phyloP scores from a whole-genome alignment of 2,113 vertebrate genomes.

The Forbesichthys papilliferus region DNA sequence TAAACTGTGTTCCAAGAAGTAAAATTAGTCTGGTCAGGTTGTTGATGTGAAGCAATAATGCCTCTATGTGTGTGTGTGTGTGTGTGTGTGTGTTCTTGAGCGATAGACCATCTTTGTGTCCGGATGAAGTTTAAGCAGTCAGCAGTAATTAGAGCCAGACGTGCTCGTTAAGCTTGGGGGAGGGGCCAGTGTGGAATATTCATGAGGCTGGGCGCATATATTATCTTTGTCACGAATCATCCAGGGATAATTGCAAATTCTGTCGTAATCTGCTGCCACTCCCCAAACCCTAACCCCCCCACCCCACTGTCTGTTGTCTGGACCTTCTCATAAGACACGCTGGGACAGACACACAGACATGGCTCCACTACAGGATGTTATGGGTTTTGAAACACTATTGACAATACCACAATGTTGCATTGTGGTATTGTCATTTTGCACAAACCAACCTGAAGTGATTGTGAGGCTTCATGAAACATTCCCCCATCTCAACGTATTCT shows the following conservation, averaged over 20 bases:
- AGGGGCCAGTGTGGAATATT: slow-evolving; percentile 59
- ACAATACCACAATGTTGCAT: not conserved
- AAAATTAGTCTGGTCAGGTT: slow-evolving; percentile 12
- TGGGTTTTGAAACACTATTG: not conserved
- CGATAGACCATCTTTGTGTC: slow-evolving; percentile 9
- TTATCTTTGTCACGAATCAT: slow-evolving; percentile 60
- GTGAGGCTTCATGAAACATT: not conserved
- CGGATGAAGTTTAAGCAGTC: slow-evolving; percentile 48
- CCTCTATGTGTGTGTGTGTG: slow-evolving; percentile 3
- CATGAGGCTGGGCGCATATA: slow-evolving; percentile 56
- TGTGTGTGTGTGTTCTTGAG: slow-evolving; percentile 26
- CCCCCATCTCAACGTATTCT: not conserved
- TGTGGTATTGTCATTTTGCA: not conserved
- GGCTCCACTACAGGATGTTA: not conserved
- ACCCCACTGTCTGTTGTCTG: not conserved
- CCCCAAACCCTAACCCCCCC: slow-evolving; percentile 21
- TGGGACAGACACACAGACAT: slow-evolving; percentile 13
- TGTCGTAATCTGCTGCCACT: slow-evolving; percentile 24
- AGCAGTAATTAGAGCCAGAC: slow-evolving; percentile 48
- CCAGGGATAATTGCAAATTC: slow-evolving; percentile 46
- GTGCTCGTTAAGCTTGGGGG: slow-evolving; percentile 48
- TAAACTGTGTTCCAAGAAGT: slow-evolving; percentile 68
- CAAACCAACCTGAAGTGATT: not conserved
- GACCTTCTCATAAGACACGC: slow-evolving; percentile 11
- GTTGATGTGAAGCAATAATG: slow-evolving; percentile 41